Percentiles rank a stretch among this genome's conserved stretches.
Evolutionary conservation across 2,797 vertebrate genomes (phyloP).

Genomic region (Sternarchorhynchus goeldii): DNA sequence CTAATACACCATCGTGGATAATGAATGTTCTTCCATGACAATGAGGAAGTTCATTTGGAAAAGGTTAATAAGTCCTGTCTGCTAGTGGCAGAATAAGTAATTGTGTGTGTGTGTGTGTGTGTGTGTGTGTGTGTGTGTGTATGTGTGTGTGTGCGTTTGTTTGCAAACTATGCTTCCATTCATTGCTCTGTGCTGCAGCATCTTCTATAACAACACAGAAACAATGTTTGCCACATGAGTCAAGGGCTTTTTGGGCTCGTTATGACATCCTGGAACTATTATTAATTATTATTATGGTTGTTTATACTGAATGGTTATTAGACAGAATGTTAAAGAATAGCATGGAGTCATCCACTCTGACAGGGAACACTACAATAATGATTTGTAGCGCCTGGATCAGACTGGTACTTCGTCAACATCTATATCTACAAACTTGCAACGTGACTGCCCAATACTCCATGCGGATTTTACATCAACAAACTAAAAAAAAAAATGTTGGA

Average conservation of each 20-base stretch:
- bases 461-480: not conserved
- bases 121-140: conserved; percentile 38
- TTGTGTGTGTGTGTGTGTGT: conserved; percentile 24
- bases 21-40: conserved; percentile 40
- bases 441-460: too few species aligned
- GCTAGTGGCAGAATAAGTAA: conserved; percentile 46
- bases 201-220: not conserved
- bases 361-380: not conserved
- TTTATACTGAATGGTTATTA: too few species aligned
- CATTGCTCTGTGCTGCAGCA: conserved; percentile 5
- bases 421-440: not conserved
- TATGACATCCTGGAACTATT: not conserved
- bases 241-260: not conserved
- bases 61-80: conserved; percentile 57
- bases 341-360: not conserved
- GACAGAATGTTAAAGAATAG: not conserved
- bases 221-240: not conserved
- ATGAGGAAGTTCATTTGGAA: conserved; percentile 51
- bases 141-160: conserved; percentile 33
- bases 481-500: not conserved
- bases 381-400: not conserved
- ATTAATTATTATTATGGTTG: too few species aligned
- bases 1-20: conserved; percentile 43
- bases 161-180: conserved; percentile 27
- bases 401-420: not conserved